These are phyloP conservation scores for Mythimna lalbum DNA, from an alignment of 2,888 invertebrate species.

Conservation along the genomic window DNA sequence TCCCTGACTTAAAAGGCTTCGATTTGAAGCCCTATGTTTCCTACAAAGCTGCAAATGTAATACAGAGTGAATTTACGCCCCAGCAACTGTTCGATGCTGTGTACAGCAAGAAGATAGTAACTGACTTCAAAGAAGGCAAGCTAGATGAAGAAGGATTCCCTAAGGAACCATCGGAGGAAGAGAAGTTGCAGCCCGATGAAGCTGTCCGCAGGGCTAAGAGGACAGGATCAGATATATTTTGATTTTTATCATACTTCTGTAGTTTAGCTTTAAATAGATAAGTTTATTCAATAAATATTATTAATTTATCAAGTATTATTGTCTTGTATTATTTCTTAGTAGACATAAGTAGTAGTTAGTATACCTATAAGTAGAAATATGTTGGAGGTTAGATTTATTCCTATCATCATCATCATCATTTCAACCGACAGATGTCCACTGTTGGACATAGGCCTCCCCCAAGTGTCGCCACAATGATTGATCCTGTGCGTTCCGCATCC, in stretches of 20 bases:
- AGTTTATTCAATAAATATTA: conserved; percentile 65
- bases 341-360: conserved; percentile 1
- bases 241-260: conserved; percentile 61
- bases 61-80: conserved; percentile 95
- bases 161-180: conserved; percentile 93
- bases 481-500: too few relatives aligned
- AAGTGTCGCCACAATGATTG: too few relatives aligned
- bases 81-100: conserved; percentile 95
- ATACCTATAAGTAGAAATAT: background rate
- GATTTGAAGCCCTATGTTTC: conserved; percentile 98
- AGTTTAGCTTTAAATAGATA: conserved; percentile 67
- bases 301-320: conserved; percentile 22
- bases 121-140: conserved; percentile 93
- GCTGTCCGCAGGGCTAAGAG: conserved; percentile 93
- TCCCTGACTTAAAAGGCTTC: conserved; percentile 96
- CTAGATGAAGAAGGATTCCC: conserved; percentile 93
- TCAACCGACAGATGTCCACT: too few relatives aligned
- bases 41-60: conserved; percentile 94
- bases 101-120: conserved; percentile 94
- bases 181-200: conserved; percentile 93
- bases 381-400: too few relatives aligned
- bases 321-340: conserved; percentile 18
- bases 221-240: conserved; percentile 96
- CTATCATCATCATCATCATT: too few relatives aligned
- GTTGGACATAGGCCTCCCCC: too few relatives aligned